Conservation (phyloP, 2,888 invertebrate genomes). For the Muscina levida region DNA sequence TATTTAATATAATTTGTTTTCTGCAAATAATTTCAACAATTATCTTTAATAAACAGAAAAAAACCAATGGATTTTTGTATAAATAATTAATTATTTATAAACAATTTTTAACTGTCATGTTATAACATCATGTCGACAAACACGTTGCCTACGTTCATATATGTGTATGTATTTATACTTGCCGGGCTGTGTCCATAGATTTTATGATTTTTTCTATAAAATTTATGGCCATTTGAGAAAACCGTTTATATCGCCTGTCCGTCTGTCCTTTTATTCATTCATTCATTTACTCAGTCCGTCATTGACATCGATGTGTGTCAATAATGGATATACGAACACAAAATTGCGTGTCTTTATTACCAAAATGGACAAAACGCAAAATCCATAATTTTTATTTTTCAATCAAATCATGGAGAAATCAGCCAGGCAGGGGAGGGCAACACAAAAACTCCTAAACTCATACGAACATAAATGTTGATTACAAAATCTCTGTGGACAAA, state of each 20-base stretch:
- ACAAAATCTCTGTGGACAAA: constrained; percentile 36
- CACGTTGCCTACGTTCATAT: constrained; percentile 54
- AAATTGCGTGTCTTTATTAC: constrained; percentile 62
- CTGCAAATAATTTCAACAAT: constrained; percentile 27
- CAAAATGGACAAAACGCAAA: constrained; percentile 41
- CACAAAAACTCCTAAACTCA: background rate
- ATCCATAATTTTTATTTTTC: constrained; percentile 38
- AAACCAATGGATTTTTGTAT: constrained; percentile 8
- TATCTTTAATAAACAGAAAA: constrained; percentile 28
- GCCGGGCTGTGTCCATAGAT: background rate
- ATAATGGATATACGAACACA: constrained; percentile 39
- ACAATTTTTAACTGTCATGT: constrained; percentile 60
- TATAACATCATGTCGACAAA: constrained; percentile 63
- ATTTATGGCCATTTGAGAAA: constrained; percentile 50
- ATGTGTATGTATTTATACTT: constrained; percentile 15
- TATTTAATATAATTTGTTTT: no score
- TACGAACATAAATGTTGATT: background rate
- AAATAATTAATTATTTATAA: constrained; percentile 37
- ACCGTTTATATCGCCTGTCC: constrained; percentile 34
- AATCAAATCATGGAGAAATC: constrained; percentile 28
- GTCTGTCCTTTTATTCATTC: constrained; percentile 16
- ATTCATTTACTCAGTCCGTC: no score
- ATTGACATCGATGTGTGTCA: constrained; percentile 60
- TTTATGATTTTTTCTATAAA: constrained; percentile 34
- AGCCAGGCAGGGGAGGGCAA: background rate